These are phyloP conservation scores for Typhlomys cinereus DNA, from an alignment of 2,113 vertebrate genomes.

Conservation along the genomic window DNA sequence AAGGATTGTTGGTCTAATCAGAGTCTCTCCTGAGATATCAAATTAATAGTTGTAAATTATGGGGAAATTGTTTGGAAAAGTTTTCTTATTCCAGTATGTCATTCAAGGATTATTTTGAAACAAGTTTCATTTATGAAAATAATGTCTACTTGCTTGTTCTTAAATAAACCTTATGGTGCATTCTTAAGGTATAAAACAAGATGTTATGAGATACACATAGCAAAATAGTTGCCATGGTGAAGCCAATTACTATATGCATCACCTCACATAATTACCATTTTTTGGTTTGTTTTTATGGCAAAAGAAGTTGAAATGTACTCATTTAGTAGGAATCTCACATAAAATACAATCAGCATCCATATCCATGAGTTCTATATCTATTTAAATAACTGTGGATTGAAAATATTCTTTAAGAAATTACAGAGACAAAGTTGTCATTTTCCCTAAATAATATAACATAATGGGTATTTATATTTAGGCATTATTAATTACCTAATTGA, in stretches of 20 bases:
- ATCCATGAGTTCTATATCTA: neutral
- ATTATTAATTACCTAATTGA: neutral
- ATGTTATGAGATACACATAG: neutral
- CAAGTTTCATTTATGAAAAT: conserved; percentile 24
- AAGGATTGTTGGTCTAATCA: conserved; percentile 38
- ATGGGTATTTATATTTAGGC: neutral
- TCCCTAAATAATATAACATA: neutral
- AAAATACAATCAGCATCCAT: neutral
- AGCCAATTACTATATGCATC: neutral
- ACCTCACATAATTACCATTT: neutral
- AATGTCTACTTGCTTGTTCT: neutral
- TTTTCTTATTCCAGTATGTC: neutral
- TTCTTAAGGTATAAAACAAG: neutral
- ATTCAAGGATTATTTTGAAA: conserved; percentile 34
- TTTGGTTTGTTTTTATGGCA: neutral
- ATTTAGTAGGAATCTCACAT: neutral
- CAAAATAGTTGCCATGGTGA: neutral
- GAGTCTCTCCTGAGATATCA: conserved; percentile 20
- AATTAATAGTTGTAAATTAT: neutral
- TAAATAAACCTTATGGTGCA: neutral
- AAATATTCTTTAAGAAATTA: neutral
- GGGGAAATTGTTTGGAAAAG: neutral
- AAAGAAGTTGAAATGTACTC: neutral
- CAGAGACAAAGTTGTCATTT: too few species aligned
- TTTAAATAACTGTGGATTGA: neutral